Conservation (phyloP, 2,888 invertebrate genomes). For the Peribatodes rhomboidaria region DNA sequence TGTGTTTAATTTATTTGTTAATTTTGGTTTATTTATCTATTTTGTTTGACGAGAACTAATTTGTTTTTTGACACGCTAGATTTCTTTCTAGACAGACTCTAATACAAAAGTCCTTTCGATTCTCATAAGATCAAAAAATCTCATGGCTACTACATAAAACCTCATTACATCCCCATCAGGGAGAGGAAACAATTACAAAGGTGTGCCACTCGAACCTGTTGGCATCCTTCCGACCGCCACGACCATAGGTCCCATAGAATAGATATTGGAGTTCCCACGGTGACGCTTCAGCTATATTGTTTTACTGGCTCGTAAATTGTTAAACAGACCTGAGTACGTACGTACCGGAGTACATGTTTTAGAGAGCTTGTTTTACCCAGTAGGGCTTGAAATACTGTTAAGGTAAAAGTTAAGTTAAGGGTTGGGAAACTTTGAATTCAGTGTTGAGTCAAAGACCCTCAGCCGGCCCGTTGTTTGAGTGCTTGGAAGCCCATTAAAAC, state of each 20-base stretch:
- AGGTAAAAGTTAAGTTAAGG: neutral
- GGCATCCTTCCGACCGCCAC: slow-evolving; percentile 70
- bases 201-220: slow-evolving; percentile 62
- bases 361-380: neutral
- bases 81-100: too few species aligned
- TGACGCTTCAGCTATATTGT: slow-evolving; percentile 41
- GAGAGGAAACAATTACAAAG: slow-evolving; percentile 71
- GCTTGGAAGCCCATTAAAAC: too few species aligned
- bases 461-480: too few species aligned
- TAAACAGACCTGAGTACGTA: neutral
- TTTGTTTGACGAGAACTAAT: too few species aligned
- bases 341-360: neutral
- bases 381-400: neutral
- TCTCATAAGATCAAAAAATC: slow-evolving; percentile 5
- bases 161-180: slow-evolving; percentile 59
- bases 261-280: slow-evolving; percentile 56
- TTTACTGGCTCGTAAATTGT: slow-evolving; percentile 23
- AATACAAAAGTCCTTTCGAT: neutral
- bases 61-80: too few species aligned
- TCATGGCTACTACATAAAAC: slow-evolving; percentile 36
- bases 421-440: neutral
- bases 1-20: too few species aligned
- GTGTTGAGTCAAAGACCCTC: too few species aligned
- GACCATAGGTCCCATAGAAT: slow-evolving; percentile 12
- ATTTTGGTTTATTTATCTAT: too few species aligned